Base-by-base conservation (phyloP, 1,140 invertebrate genomes). In the Macrotrachela quadricornifera region DNA sequence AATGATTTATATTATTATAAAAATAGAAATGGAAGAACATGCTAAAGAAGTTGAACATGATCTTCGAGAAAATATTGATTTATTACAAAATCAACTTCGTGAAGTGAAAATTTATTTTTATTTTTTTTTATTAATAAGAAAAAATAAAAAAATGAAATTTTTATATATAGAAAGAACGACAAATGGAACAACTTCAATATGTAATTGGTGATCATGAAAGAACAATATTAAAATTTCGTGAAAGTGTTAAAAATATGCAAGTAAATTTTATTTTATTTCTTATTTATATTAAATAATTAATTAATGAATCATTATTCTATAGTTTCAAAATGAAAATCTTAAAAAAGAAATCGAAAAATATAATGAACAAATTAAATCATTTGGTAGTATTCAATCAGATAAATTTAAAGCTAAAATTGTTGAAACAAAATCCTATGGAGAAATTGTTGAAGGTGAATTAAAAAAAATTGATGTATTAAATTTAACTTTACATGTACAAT, bases 161-260 rank as follows among this genome's bases (percentile, higher is more conserved):
- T 48, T 45, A 50, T 51, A 61, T 64, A 41, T 52, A 72, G 67
- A 51, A 62, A 9, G 58, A 70, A 54, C 63, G 70, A 51, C 75
- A 76, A 57, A 55, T 75, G 15, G 73, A 92, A 62, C 85, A 83
- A 0, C 79, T 82, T 1, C 72, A 90, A 21, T 87, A 95, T 68
- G 85, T 83, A 0, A 77, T 94, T 41, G 78, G 83, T 45, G 90
- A 96, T 72, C 79, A 87, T 49, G 87, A 95, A 66, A 69, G 78
- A 15, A 94, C 88, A 0, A 91, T 97, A 47, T 74, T 78, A 12
- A 96, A 96, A 72, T 97, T 96, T 70, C 74, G 91, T 44, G 85
- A 92, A 56, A 73, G 94, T 3, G 91, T 92, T 1, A 79, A 82
- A 56, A 80, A 82, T 57, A 73, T 96, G 49, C 73, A 76, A 63